Base-by-base conservation (phyloP, 2,888 invertebrate species). In the Xiphydria camelus region DNA sequence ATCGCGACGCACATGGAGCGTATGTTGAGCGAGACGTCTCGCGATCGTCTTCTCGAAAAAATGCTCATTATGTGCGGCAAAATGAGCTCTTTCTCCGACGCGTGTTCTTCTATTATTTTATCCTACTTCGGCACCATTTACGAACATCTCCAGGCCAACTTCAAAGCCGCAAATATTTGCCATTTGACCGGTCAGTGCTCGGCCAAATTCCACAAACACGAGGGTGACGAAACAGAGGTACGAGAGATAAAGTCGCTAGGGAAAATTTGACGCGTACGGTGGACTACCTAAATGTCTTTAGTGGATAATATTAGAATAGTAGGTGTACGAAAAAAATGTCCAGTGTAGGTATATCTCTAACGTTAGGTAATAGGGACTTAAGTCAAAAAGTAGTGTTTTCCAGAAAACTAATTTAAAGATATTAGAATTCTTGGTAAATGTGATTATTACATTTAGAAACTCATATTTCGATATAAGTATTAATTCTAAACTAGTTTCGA, bases 151-250 rank as follows among this genome's bases (percentile, higher is more conserved):
- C 76, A 81, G 58, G 73, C 80, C 34, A 82, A 86, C 62, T 77
- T 91, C 32, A 82, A 82, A 17, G 75, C 87, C 0, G 75, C 80
- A 12, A 84, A 83, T 50, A 76, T 91, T 38, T 93, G 92, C 64
- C 84, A 89, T 67, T 73, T 91, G 46, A 83, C 87, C 51, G 91
- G 91, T 4, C 86, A 89, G 59, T 92, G 93, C 69, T 76, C 81
- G 9, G 76, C 77, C 32, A 79, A 78, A 55, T 89, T 81, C 76
- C 88, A 88, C 63, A 78, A 79, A 18, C 88, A 90, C 64, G 66
- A 68, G 10, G 81, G 82, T 46, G 53, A 55, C 7, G 79, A 79
- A 36, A 77, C 78, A n/a, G 80, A 81, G 75, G 80, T 70, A 60
- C 32, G 42, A 3, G 9, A 38, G 15, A 38, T 5, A 19, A 14